A percentile compares a stretch with the other conserved stretches of the same genome.
These are phyloP conservation scores for Malurus elegans DNA, from an alignment of 2,113 vertebrate species.

Conservation along the genomic window DNA sequence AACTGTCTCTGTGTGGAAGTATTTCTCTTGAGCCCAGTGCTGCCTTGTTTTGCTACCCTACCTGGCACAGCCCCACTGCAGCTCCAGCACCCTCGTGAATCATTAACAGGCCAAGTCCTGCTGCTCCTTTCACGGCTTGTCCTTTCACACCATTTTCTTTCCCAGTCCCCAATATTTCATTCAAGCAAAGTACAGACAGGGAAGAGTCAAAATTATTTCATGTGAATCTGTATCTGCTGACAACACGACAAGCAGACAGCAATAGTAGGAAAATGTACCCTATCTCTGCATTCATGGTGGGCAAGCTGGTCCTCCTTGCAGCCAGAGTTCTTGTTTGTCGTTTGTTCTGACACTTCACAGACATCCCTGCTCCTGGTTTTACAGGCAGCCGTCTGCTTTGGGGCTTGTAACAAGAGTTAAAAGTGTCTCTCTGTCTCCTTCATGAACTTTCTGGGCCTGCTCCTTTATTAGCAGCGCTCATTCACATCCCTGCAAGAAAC, in stretches of 20 bases:
- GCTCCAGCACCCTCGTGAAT: background rate
- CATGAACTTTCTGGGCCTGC: background rate
- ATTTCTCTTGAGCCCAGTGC: background rate
- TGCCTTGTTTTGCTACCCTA: background rate
- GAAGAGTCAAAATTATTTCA: background rate
- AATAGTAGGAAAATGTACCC: background rate
- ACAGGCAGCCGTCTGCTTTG: background rate
- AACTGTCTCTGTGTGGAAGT: background rate
- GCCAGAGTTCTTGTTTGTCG: background rate
- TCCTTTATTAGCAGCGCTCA: background rate
- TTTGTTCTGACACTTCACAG: background rate
- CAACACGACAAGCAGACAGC: background rate
- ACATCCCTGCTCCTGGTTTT: background rate
- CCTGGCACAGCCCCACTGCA: background rate
- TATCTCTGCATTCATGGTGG: background rate
- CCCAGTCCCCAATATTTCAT: background rate
- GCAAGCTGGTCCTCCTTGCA: background rate
- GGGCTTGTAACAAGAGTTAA: background rate
- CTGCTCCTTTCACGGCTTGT: background rate
- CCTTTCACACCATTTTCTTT: slow-evolving; percentile 1
- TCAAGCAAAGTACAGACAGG: background rate
- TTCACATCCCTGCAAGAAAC: background rate
- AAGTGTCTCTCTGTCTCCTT: background rate
- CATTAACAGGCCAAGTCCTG: background rate
- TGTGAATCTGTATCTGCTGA: background rate